Base-by-base conservation (phyloP, 2,113 vertebrate species). In the Mormyrus iriodes region DNA sequence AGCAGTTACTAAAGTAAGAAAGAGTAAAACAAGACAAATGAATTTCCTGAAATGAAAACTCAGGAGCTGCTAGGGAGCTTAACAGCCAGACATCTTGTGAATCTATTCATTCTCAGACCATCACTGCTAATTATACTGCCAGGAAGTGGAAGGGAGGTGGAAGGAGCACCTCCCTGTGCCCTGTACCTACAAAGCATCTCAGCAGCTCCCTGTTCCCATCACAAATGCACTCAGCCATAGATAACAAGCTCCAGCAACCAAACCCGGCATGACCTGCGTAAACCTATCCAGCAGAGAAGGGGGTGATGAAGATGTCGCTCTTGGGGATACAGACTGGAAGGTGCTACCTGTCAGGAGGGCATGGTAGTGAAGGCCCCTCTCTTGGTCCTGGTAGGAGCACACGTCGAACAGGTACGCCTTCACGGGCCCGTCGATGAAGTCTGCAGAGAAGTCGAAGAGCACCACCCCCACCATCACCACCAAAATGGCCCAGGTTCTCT, bases 321-420 rank as follows among this genome's bases (percentile, higher is more conserved):
- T 19, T 1, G 35, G 35, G 35, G 73, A 79, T 19, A 7, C 17
- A 13, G 17, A 53, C 52, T 19, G 35, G 15, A 19, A 42, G 73
- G 35, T 42, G 65, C 90, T 95, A 99, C 98, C 98, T 95, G 98
- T 99, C 90, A 99, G 95, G 65, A 99, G 95, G 21, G 98, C 98
- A 15, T 99, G 98, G 93, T 97, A 99, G 93, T 99, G 98, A 87
- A 99, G 97, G 10, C 98, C 98, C 92, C 95, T 95, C 73, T 99
- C 98, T 92, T 98, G 99, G 94, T 99, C 98, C 90, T 94, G 92
- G 89, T 99, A 95, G n/a, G 96, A 97, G 91, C 98, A 99, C 93
- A 99, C 97, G 88, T 99, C 98, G 93, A 99, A 99, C 91, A 99
- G 95, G 93, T 99, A 99, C 0, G 98, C 98, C 94, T 99, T 99